These are phyloP conservation scores for Hyppa rectilinea DNA, from an alignment of 2,888 invertebrate genomes.

Conservation along the genomic window DNA sequence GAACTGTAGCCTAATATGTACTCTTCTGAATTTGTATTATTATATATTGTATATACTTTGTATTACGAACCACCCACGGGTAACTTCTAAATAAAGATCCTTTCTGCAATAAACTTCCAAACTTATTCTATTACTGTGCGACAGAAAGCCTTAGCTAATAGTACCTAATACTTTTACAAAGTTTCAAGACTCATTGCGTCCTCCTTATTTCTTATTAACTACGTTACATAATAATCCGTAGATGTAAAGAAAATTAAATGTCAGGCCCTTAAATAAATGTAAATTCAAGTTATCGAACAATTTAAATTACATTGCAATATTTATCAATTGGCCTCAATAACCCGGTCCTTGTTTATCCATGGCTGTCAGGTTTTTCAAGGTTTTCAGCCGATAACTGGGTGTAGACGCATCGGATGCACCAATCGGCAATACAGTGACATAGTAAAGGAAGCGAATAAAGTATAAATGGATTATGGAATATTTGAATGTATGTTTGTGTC, in stretches of 20 bases:
- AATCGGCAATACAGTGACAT: constrained; percentile 8
- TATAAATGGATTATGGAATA: constrained; percentile 8
- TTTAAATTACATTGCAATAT: constrained; percentile 53
- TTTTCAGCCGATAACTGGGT: constrained; percentile 45
- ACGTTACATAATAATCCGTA: constrained; percentile 19
- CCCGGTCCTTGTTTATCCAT: constrained; percentile 51
- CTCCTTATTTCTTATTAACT: constrained; percentile 11
- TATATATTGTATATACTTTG: not conserved
- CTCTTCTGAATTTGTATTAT: constrained; percentile 4
- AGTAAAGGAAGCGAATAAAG: constrained; percentile 5
- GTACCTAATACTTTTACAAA: constrained; percentile 16
- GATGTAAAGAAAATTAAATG: constrained; percentile 34
- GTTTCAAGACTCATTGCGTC: constrained; percentile 12
- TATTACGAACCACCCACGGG: constrained; percentile 18
- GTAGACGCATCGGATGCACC: constrained; percentile 45
- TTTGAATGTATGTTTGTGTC: not conserved
- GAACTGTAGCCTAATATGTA: constrained; percentile 1
- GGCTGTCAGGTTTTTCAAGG: constrained; percentile 62
- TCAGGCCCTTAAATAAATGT: constrained; percentile 38
- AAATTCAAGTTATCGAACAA: constrained; percentile 40
- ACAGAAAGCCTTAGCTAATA: constrained; percentile 4
- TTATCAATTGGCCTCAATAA: constrained; percentile 64
- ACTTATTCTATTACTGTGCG: constrained; percentile 31
- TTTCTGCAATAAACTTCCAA: constrained; percentile 18
- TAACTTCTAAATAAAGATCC: constrained; percentile 32